These are phyloP conservation scores for Microtus richardsoni DNA, from an alignment of 2,113 vertebrate genomes.

Conservation along the genomic window DNA sequence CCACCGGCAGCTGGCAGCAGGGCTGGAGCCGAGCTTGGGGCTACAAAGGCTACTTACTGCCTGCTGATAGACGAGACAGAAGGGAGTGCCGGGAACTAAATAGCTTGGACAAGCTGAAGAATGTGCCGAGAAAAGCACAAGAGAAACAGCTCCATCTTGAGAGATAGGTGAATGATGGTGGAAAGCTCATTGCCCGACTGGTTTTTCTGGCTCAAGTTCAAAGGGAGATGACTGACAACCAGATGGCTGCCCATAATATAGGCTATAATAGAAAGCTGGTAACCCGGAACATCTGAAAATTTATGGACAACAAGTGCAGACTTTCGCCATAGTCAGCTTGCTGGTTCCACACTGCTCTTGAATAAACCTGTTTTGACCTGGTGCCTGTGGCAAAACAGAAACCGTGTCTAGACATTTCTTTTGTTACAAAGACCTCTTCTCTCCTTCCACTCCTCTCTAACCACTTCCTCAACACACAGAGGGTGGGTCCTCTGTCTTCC, in stretches of 20 bases:
- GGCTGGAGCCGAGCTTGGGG: not conserved
- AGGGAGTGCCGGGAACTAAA: not conserved
- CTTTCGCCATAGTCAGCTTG: not conserved
- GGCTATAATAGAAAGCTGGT: not conserved
- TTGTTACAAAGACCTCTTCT: not conserved
- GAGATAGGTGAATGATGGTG: not conserved
- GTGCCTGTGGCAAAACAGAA: not conserved
- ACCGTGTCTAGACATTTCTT: not conserved
- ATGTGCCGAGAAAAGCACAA: not conserved
- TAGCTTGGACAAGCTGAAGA: not conserved
- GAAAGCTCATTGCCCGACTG: not conserved
- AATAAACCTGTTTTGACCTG: not conserved
- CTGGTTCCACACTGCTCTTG: not conserved
- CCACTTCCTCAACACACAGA: accelerated
- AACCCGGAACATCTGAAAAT: not conserved
- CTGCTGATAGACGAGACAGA: not conserved
- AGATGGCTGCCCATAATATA: not conserved
- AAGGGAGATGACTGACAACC: constrained; percentile 50
- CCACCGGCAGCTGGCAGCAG: not conserved
- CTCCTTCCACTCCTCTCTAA: not conserved
- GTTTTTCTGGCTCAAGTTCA: constrained; percentile 61
- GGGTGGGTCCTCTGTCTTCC: not conserved
- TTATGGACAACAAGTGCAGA: not conserved
- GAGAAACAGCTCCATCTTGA: not conserved
- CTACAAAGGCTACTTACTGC: not conserved